Percentiles rank a stretch among this genome's conserved stretches.
Conservation (phyloP, 2,888 invertebrate genomes). For the Bombylius discolor region DNA sequence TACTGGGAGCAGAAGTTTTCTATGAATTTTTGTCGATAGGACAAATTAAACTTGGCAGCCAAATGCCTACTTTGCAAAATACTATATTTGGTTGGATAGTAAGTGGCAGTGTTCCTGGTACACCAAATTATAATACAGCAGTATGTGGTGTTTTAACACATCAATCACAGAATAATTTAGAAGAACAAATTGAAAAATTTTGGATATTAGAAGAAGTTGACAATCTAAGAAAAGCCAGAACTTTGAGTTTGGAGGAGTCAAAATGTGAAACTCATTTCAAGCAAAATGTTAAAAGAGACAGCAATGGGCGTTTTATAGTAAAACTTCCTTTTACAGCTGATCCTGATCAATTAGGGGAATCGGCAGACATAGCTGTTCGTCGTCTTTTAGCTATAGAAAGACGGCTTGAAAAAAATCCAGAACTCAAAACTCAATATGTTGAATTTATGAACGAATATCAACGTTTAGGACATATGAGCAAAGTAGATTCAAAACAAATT, state of each 20-base stretch:
- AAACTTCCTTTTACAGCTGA: conserved; percentile 14
- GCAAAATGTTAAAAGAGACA: conserved; percentile 5
- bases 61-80: background rate
- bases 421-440: conserved; percentile 12
- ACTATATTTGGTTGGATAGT: background rate
- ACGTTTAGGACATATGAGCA: conserved; percentile 15
- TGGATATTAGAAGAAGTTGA: background rate
- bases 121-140: background rate
- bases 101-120: background rate
- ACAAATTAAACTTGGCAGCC: background rate
- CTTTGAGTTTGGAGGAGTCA: conserved; percentile 6
- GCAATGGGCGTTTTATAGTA: conserved; percentile 12
- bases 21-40: too few species aligned
- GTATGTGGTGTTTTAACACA: background rate
- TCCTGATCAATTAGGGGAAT: background rate
- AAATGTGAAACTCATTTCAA: conserved; percentile 15
- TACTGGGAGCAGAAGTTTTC: too few species aligned
- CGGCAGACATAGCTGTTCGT: conserved; percentile 4
- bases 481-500: background rate
- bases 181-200: background rate
- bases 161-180: background rate
- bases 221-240: too few species aligned
- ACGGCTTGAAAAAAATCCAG: conserved; percentile 9
- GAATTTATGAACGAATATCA: conserved; percentile 17
- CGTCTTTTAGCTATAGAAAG: conserved; percentile 14